These are phyloP conservation scores for Gymnoscopelus braueri DNA, from an alignment of 2,797 vertebrate species.

Conservation along the genomic window DNA sequence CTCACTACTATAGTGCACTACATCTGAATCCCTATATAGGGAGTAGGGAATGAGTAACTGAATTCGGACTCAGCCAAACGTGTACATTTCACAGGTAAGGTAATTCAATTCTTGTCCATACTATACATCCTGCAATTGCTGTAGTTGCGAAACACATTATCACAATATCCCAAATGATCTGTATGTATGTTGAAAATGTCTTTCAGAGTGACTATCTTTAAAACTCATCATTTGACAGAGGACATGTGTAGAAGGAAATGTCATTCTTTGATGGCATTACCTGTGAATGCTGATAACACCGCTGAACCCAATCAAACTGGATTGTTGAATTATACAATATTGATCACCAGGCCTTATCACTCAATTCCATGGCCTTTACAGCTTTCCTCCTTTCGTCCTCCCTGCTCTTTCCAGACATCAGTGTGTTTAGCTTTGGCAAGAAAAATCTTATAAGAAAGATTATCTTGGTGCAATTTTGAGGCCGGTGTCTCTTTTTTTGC, in stretches of 20 bases:
- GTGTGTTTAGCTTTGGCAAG: conserved; percentile 5
- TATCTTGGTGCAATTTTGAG: too few species aligned
- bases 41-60: too few species aligned
- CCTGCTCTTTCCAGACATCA: conserved; percentile 12
- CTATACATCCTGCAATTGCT: conserved; percentile 32
- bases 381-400: conserved; percentile 38
- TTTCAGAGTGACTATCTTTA: conserved; percentile 52
- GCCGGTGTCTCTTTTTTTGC: too few species aligned
- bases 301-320: conserved; percentile 43
- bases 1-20: too few species aligned
- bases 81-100: too few species aligned
- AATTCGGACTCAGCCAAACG: too few species aligned
- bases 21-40: too few species aligned
- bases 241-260: conserved; percentile 61
- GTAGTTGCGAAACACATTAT: conserved; percentile 49
- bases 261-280: conserved; percentile 66
- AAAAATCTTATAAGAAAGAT: neutral
- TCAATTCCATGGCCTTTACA: conserved; percentile 42
- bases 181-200: conserved; percentile 49
- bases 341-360: conserved; percentile 74
- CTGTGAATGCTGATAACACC: conserved; percentile 65
- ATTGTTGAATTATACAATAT: conserved; percentile 66
- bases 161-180: conserved; percentile 27
- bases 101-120: neutral
- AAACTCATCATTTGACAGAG: conserved; percentile 39